Base-by-base conservation (phyloP, 2,113 vertebrate species). In the Rostratula benghalensis region DNA sequence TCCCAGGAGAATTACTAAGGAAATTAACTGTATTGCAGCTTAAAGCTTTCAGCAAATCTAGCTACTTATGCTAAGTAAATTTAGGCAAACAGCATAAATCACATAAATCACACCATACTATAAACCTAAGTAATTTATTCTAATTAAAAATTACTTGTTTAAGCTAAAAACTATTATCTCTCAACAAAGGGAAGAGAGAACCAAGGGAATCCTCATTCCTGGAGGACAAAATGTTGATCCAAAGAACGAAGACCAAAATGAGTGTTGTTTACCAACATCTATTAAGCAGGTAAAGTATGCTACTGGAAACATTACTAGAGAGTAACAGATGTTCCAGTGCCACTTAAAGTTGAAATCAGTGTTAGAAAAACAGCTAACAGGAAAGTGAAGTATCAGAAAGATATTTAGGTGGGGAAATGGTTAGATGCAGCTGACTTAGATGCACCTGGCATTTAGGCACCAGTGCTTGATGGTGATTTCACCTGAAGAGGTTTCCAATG, bases 401-500 rank as follows among this genome's bases (percentile, higher is more conserved):
- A 9, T 74, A 6, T 69, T 81, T 25, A 15, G 23, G 12, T 28
- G 51, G 10, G 14, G 35, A 84, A 73, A 81, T 35, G 1, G 11
- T 51, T 87, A 35, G 24, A 68, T 45, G 21, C 22, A 86, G 8
- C 9, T 31, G 51, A 63, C 30, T 83, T 50, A 65, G 33, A 51
- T 74, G 9, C 3, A 63, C 10, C 10, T 70, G 51, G 3, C 5
- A 45, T 18, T 10, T 0, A 46, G 25, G 3, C 8, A 64, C 2
- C 9, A 33, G 4, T 8, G 18, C 24, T 31, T 8, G 2, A 7
- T 18, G 7, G 21, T 43, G 23, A 77, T 31, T 65, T 61, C 4
- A 37, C 1, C 0, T 54, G 7, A 1, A 51, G 31, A 45, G 6
- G 28, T 82, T 94, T 74, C 17, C 10, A 39, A 21, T 0, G 0